A percentile compares a stretch with the other conserved stretches of the same genome.
phyloP scores from a whole-genome alignment of 1,140 invertebrate genomes.

The Bactericera cockerelli region DNA sequence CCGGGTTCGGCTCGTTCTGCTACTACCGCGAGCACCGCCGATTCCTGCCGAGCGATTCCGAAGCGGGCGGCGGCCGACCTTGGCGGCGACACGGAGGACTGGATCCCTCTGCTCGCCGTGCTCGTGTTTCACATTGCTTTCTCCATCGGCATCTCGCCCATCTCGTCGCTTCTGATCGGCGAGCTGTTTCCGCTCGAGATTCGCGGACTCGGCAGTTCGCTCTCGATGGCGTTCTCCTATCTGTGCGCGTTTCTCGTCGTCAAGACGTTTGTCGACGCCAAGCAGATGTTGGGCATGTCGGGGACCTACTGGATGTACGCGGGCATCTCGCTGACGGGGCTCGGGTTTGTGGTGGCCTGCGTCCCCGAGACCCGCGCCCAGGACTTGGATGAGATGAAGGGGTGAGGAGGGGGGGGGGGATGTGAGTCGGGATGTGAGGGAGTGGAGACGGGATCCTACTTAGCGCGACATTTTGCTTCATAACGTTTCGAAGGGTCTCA shows the following conservation, averaged over 20 bases:
- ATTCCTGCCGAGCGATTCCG: neutral
- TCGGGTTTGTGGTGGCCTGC: conserved; percentile 67
- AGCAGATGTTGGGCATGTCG: conserved; percentile 52
- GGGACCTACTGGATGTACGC: conserved; percentile 82
- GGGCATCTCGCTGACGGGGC: conserved; percentile 59
- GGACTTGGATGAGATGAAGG: conserved; percentile 68
- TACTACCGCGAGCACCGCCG: conserved; percentile 42
- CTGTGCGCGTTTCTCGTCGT: conserved; percentile 75
- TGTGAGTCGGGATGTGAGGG: too few relatives aligned
- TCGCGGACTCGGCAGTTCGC: conserved; percentile 61
- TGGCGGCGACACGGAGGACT: conserved; percentile 38
- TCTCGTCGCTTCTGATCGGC: conserved; percentile 72
- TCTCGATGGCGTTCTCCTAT: conserved; percentile 74
- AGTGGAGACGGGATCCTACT: too few relatives aligned
- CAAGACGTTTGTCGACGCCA: conserved; percentile 71
- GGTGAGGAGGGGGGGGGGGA: neutral
- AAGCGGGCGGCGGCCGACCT: conserved; percentile 10
- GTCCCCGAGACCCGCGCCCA: conserved; percentile 83
- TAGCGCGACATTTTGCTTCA: too few relatives aligned
- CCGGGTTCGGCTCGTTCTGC: conserved; percentile 62
- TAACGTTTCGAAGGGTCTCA: too few relatives aligned
- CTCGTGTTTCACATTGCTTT: conserved; percentile 68
- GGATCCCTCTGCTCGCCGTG: conserved; percentile 67
- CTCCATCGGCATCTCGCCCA: conserved; percentile 74
- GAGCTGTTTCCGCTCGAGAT: conserved; percentile 77